phyloP scores from a whole-genome alignment of 2,113 vertebrate genomes.

The Tragulus kanchil region DNA sequence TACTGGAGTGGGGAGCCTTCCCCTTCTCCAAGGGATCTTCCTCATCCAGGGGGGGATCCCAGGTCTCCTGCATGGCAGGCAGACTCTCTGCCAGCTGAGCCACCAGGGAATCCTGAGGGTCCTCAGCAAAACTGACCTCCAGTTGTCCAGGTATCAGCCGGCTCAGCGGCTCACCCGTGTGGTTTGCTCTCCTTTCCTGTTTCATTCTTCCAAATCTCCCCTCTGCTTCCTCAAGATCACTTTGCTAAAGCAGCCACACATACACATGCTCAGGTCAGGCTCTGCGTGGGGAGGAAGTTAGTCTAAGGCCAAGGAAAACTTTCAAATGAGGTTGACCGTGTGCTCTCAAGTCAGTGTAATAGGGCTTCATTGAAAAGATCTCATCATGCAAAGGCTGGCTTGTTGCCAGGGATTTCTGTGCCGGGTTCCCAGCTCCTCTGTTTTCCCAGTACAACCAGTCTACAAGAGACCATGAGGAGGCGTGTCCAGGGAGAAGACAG shows the following conservation, averaged over 20 bases:
- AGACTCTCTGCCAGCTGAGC: too few relatives aligned
- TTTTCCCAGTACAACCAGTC: too few relatives aligned
- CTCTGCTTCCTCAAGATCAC: neutral
- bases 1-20: too few relatives aligned
- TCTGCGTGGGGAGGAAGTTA: neutral
- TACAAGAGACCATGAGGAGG: too few relatives aligned
- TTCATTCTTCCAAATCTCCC: neutral
- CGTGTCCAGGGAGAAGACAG: too few relatives aligned
- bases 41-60: too few relatives aligned
- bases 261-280: neutral
- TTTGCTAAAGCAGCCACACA: neutral
- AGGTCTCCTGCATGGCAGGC: too few relatives aligned
- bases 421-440: too few relatives aligned
- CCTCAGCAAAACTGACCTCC: neutral
- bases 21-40: too few relatives aligned
- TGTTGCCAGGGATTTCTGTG: too few relatives aligned
- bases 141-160: too few relatives aligned
- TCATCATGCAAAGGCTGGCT: neutral
- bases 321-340: neutral
- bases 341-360: neutral
- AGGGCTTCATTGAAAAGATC: neutral
- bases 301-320: neutral
- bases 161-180: too few relatives aligned
- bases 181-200: neutral
- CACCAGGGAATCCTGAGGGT: neutral